phyloP scores from a whole-genome alignment of 2,888 invertebrate species.

The Parnassius smintheus region DNA sequence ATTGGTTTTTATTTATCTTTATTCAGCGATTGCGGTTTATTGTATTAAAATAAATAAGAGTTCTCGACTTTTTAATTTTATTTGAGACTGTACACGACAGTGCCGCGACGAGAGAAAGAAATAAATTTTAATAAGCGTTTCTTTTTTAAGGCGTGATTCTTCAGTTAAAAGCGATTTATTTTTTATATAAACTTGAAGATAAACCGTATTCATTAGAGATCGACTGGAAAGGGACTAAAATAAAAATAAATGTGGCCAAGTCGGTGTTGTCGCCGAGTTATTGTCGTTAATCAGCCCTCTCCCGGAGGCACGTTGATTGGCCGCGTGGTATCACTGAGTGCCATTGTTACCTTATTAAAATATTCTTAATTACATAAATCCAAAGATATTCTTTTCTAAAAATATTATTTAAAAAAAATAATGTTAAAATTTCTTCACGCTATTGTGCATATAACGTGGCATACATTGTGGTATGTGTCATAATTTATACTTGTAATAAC shows the following conservation, averaged over 20 bases:
- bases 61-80: slow-evolving; percentile 81
- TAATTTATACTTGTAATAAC: slow-evolving; percentile 37
- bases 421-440: slow-evolving; percentile 23
- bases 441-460: slow-evolving; percentile 18
- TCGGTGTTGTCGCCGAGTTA: slow-evolving; percentile 75
- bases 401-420: slow-evolving; percentile 4
- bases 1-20: slow-evolving; percentile 81
- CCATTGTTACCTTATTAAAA: slow-evolving; percentile 65
- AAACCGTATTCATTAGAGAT: slow-evolving; percentile 81
- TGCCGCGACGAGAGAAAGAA: slow-evolving; percentile 77
- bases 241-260: slow-evolving; percentile 75
- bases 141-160: slow-evolving; percentile 81
- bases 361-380: slow-evolving; percentile 55
- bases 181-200: slow-evolving; percentile 79
- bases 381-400: slow-evolving; percentile 3
- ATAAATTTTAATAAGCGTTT: slow-evolving; percentile 82
- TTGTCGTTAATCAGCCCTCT: slow-evolving; percentile 75
- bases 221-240: slow-evolving; percentile 76
- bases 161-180: slow-evolving; percentile 81
- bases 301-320: slow-evolving; percentile 68
- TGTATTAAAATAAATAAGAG: slow-evolving; percentile 82
- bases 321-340: slow-evolving; percentile 43
- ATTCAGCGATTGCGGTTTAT: slow-evolving; percentile 82
- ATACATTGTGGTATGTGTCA: slow-evolving; percentile 32
- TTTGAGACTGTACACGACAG: slow-evolving; percentile 78